Evolutionary conservation across 2,888 invertebrate species (phyloP), one percentile per base, ranked within the genome.

Genomic region (Cataglyphis albicans): DNA sequence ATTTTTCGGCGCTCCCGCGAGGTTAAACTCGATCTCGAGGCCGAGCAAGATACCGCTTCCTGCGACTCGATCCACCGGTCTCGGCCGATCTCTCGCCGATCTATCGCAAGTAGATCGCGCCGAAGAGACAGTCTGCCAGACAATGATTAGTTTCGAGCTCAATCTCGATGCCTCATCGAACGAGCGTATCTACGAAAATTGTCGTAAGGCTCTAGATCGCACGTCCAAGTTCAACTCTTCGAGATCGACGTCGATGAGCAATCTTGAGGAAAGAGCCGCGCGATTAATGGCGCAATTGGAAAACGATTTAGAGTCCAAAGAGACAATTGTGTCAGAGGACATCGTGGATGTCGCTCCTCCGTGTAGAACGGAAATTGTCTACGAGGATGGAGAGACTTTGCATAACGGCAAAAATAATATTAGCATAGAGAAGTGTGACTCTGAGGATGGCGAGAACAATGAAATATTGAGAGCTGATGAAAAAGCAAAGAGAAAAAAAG

Each of bases 61-160:
- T 18, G 92, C 94, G 3, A 93, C 93, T 7, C 89, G 92, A 18
- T 86, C 85, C 35, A 84, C 74, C 5, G 86, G 88, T 4, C 65
- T 92, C 55, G 94, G 93, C 52, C 92, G 92, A 80, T 94, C 94
- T 93, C 93, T 94, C 90, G 92, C 92, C 90, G 94, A 94, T 93
- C 93, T 94, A 92, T 91, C 91, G 32, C 86, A 87, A 63, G 93
- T 93, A 93, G 94, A 94, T 93, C 93, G 93, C 7, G 86, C 84
- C 84, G 91, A 67, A 83, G 94, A 93, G 93, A 81, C 87, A 68
- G 78, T 59, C 41, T 41, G 73, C 35, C 86, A 32, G 18, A 41
- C 78, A n/a, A 64, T 74, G 21, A 61, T 85, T 38, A 70, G 64
- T 10, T 48, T 90, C 70, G 72, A 81, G 65, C 84, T 88, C 44